These are phyloP conservation scores for Vulpes ferrilata DNA, from an alignment of 2,113 vertebrate genomes.

Conservation along the genomic window DNA sequence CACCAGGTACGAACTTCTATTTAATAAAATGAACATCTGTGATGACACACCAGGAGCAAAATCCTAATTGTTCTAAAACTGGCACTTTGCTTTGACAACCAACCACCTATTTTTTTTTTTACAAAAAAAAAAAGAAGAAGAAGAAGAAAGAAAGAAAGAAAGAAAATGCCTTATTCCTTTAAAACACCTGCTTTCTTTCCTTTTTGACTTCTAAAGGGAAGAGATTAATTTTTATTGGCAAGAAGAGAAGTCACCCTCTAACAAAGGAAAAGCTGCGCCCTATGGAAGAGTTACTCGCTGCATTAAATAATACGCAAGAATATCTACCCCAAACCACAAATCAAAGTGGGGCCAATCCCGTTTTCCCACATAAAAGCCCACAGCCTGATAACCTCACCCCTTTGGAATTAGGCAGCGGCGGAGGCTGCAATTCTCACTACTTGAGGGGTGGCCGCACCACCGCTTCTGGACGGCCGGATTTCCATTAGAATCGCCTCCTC, in stretches of 20 bases:
- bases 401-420: constrained; percentile 75
- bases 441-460: constrained; percentile 64
- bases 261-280: constrained; percentile 63
- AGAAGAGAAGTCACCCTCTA: constrained; percentile 71
- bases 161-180: constrained; percentile 59
- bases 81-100: constrained; percentile 78
- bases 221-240: constrained; percentile 38
- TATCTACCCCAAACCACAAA: constrained; percentile 2
- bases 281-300: neutral
- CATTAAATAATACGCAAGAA: neutral
- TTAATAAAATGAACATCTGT: constrained; percentile 75
- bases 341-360: constrained; percentile 55
- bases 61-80: constrained; percentile 73
- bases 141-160: neutral
- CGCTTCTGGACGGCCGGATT: constrained; percentile 77
- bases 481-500: constrained; percentile 72
- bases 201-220: constrained; percentile 62
- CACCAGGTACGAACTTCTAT: constrained; percentile 68
- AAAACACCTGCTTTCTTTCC: constrained; percentile 75
- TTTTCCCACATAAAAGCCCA: constrained; percentile 72
- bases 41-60: constrained; percentile 79
- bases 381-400: constrained; percentile 79
- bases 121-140: neutral
- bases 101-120: neutral
- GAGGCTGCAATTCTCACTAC: constrained; percentile 55